Evolutionary conservation across 2,888 invertebrate genomes (phyloP).

Genomic region (Candidula unifasciata): DNA sequence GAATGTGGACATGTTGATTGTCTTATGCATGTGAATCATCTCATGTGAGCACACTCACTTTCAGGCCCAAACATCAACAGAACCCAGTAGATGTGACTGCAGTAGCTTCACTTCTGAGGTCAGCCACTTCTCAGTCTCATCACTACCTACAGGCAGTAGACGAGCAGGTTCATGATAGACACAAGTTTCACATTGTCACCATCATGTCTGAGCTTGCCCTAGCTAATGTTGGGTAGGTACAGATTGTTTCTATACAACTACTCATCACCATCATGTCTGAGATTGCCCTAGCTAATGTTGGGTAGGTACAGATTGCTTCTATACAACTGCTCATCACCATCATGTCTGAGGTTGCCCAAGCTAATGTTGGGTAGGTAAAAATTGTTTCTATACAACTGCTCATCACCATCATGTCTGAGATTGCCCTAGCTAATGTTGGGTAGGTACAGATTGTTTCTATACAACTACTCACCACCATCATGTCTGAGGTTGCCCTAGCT

Average conservation of each 20-base stretch:
- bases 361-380: not conserved
- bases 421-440: too few species aligned
- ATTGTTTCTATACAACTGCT: not conserved
- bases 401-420: not conserved
- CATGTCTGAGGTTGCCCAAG: not conserved
- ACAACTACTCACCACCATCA: too few species aligned
- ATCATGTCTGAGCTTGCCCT: not conserved
- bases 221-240: not conserved
- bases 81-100: conserved; percentile 25
- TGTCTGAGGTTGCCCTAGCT: too few species aligned
- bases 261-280: not conserved
- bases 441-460: too few species aligned
- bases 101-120: not conserved
- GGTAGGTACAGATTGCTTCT: not conserved
- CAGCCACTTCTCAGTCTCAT: not conserved
- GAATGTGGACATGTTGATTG: not conserved
- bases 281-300: not conserved
- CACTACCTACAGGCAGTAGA: not conserved
- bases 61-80: conserved; percentile 29
- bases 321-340: not conserved
- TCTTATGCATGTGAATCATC: not conserved
- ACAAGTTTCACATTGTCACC: not conserved
- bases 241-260: too few species aligned
- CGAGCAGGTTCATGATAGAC: not conserved
- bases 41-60: not conserved